phyloP scores from a whole-genome alignment of 2,888 invertebrate species.

The Criorhina ranunculi region DNA sequence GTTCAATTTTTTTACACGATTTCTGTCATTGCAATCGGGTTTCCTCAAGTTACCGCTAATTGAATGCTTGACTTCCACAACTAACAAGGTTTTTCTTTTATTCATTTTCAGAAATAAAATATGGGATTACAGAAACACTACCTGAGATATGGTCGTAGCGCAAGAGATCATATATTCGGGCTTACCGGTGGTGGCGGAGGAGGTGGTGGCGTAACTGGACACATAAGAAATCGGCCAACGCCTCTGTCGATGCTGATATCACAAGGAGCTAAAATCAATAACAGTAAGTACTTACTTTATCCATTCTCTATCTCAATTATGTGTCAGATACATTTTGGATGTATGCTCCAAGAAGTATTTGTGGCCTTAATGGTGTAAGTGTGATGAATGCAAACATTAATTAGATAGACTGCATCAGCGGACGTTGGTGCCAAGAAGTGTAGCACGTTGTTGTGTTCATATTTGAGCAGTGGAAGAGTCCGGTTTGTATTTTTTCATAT shows the following conservation, averaged over 20 bases:
- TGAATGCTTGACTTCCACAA: neutral
- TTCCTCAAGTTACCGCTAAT: too few species aligned
- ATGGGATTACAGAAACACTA: conserved; percentile 92
- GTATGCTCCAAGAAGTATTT: too few species aligned
- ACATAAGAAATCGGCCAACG: conserved; percentile 85
- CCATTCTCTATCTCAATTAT: neutral
- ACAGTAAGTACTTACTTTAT: conserved; percentile 87
- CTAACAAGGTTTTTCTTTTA: neutral
- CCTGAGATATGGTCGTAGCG: conserved; percentile 90
- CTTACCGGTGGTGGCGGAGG: conserved; percentile 82
- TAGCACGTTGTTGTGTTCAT: conserved; percentile 51
- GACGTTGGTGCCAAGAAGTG: conserved; percentile 44
- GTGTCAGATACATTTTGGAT: neutral
- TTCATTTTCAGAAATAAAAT: conserved; percentile 80
- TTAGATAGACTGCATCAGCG: conserved; percentile 28
- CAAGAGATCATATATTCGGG: conserved; percentile 90
- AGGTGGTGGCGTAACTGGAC: conserved; percentile 76
- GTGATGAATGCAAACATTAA: conserved; percentile 42
- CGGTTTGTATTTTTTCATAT: conserved; percentile 40
- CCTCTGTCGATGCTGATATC: conserved; percentile 93
- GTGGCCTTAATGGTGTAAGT: conserved; percentile 16
- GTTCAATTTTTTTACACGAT: too few species aligned
- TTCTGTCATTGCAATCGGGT: too few species aligned
- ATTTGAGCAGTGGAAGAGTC: conserved; percentile 55
- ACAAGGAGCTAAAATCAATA: conserved; percentile 90